These are phyloP conservation scores for Caenorhabditis inopinata DNA, from an alignment of 1,140 invertebrate species.

Conservation along the genomic window DNA sequence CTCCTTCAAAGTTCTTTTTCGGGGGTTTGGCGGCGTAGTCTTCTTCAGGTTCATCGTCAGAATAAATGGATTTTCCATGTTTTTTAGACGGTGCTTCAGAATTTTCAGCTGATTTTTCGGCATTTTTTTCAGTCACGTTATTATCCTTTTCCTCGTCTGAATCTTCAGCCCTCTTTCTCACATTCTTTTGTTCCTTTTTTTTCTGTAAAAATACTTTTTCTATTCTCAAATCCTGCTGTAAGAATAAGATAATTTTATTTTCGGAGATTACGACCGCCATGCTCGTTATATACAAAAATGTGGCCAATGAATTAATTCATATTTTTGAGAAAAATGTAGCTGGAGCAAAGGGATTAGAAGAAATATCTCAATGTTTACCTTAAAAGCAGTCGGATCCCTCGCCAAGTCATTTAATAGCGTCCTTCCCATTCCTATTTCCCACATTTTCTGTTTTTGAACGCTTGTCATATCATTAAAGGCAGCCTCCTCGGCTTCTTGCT, in stretches of 20 bases:
- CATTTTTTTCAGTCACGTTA: slow-evolving; percentile 8
- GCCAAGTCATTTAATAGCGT: slow-evolving; percentile 39
- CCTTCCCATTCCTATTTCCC: slow-evolving; percentile 45
- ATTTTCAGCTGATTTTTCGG: slow-evolving; percentile 10
- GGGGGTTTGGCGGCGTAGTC: background rate
- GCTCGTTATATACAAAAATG: too few relatives aligned
- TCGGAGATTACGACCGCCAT: too few relatives aligned
- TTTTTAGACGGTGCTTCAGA: slow-evolving; percentile 43
- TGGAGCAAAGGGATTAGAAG: too few relatives aligned
- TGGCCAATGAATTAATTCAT: too few relatives aligned
- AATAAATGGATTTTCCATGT: slow-evolving; percentile 49
- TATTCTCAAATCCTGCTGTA: too few relatives aligned
- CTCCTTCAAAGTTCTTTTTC: slow-evolving; percentile 43
- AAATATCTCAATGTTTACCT: too few relatives aligned
- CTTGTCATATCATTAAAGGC: slow-evolving; percentile 48
- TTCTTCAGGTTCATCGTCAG: slow-evolving; percentile 37
- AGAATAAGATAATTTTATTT: too few relatives aligned
- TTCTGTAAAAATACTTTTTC: too few relatives aligned
- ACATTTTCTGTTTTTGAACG: slow-evolving; percentile 51
- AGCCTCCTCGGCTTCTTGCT: slow-evolving; percentile 45
- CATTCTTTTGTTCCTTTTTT: slow-evolving; percentile 39
- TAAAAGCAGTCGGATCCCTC: background rate
- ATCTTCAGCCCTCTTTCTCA: background rate
- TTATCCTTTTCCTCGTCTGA: background rate
- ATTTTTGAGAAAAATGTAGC: too few relatives aligned